Evolutionary conservation across 2,888 invertebrate genomes (phyloP).

Genomic region (Elegia similella): DNA sequence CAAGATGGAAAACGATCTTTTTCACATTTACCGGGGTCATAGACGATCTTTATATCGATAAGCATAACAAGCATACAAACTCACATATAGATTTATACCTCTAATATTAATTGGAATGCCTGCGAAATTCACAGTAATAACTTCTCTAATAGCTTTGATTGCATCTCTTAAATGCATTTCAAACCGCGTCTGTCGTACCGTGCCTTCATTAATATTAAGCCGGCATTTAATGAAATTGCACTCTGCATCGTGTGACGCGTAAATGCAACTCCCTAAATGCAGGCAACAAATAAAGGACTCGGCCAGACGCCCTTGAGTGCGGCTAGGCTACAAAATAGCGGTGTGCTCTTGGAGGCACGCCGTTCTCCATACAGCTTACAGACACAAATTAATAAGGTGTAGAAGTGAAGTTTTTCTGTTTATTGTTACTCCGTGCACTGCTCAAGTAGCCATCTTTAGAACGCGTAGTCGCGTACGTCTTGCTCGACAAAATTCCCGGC

Average conservation of each 20-base stretch:
- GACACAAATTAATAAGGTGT: background rate
- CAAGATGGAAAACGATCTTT: too few species aligned
- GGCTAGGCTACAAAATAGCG: slow-evolving; percentile 41
- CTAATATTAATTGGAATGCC: too few species aligned
- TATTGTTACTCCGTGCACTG: too few species aligned
- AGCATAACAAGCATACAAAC: too few species aligned
- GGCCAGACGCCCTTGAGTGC: slow-evolving; percentile 49
- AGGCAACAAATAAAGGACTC: slow-evolving; percentile 20
- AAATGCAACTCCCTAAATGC: slow-evolving; percentile 20
- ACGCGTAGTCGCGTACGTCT: too few species aligned
- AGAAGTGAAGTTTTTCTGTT: too few species aligned
- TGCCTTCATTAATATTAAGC: background rate
- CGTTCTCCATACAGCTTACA: slow-evolving; percentile 8
- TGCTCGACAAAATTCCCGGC: too few species aligned
- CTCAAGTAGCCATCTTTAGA: too few species aligned
- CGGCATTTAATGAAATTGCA: background rate
- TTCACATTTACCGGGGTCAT: too few species aligned
- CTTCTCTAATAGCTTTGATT: background rate
- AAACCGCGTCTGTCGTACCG: background rate
- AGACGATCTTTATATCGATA: too few species aligned
- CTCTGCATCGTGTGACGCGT: background rate
- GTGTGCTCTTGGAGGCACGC: slow-evolving; percentile 35
- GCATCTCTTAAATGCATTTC: background rate
- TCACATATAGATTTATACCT: too few species aligned
- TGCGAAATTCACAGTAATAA: too few species aligned